Conservation (phyloP, 1,140 invertebrate genomes). For the Epicauta chinensis region DNA sequence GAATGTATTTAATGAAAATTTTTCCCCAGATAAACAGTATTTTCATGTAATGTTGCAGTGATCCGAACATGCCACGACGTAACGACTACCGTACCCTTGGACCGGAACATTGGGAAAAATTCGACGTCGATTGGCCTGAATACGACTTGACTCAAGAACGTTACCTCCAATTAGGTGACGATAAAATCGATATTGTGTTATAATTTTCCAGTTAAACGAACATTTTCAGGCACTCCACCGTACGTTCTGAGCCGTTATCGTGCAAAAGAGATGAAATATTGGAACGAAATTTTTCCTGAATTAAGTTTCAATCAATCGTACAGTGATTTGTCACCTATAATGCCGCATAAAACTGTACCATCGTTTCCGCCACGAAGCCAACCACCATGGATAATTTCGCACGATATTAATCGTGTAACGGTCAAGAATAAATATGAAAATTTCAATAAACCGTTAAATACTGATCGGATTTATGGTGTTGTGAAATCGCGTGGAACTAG, state of each 20-base stretch:
- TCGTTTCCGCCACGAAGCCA: conserved; percentile 7
- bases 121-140: conserved; percentile 71
- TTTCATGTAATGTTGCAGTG: conserved; percentile 48
- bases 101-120: conserved; percentile 56
- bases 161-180: conserved; percentile 67
- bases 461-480: conserved; percentile 4
- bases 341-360: background rate
- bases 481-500: conserved; percentile 1
- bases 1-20: no score
- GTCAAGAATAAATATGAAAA: conserved; percentile 9
- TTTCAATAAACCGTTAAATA: conserved; percentile 14
- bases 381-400: conserved; percentile 16
- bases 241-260: conserved; percentile 57
- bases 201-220: conserved; percentile 2
- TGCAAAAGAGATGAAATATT: conserved; percentile 59
- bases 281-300: conserved; percentile 63
- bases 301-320: conserved; percentile 45
- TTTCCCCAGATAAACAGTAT: no score
- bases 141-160: conserved; percentile 64
- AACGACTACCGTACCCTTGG: conserved; percentile 51
- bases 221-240: conserved; percentile 51
- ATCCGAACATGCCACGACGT: conserved; percentile 64
- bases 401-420: background rate
- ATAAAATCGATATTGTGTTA: background rate
- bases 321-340: conserved; percentile 4